These are phyloP conservation scores for Rhadinocentrus ornatus DNA, from an alignment of 2,797 vertebrate species.

Conservation along the genomic window DNA sequence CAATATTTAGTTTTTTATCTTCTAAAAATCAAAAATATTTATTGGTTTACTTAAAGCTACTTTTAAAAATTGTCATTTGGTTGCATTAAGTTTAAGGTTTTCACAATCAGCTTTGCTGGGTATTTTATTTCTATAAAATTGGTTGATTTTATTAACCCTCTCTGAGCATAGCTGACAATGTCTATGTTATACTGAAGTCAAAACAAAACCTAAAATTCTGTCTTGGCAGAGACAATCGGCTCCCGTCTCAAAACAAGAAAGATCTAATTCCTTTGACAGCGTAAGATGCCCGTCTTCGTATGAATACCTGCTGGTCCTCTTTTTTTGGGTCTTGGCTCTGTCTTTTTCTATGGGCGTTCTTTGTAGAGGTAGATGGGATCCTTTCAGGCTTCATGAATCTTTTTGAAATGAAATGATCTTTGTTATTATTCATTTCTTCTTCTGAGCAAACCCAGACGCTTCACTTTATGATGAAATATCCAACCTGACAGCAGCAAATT, in stretches of 20 bases:
- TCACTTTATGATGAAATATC: slow-evolving; percentile 4
- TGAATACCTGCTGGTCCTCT: slow-evolving; percentile 50
- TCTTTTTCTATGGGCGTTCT: slow-evolving; percentile 53
- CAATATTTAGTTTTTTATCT: too few relatives aligned
- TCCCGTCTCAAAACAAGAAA: slow-evolving; percentile 66
- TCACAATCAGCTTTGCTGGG: not conserved
- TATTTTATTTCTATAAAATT: not conserved
- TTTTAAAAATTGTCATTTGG: not conserved
- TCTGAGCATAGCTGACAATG: not conserved
- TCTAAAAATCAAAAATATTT: too few relatives aligned
- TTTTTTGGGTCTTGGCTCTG: slow-evolving; percentile 48
- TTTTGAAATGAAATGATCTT: slow-evolving; percentile 59
- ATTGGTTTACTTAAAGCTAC: too few relatives aligned
- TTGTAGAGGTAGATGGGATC: slow-evolving; percentile 46
- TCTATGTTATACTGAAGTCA: not conserved
- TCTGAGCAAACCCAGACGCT: slow-evolving; percentile 28
- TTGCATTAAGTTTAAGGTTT: not conserved
- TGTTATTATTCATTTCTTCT: slow-evolving; percentile 56
- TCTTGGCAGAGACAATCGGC: slow-evolving; percentile 79
- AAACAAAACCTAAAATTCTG: slow-evolving; percentile 69
- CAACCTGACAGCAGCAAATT: slow-evolving; percentile 15
- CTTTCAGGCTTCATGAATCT: slow-evolving; percentile 30
- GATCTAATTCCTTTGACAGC: slow-evolving; percentile 73
- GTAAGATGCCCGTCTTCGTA: slow-evolving; percentile 76
- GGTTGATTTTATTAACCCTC: too few relatives aligned